Evolutionary conservation across 2,888 invertebrate genomes (phyloP).

Genomic region (Campopleginae sp.): DNA sequence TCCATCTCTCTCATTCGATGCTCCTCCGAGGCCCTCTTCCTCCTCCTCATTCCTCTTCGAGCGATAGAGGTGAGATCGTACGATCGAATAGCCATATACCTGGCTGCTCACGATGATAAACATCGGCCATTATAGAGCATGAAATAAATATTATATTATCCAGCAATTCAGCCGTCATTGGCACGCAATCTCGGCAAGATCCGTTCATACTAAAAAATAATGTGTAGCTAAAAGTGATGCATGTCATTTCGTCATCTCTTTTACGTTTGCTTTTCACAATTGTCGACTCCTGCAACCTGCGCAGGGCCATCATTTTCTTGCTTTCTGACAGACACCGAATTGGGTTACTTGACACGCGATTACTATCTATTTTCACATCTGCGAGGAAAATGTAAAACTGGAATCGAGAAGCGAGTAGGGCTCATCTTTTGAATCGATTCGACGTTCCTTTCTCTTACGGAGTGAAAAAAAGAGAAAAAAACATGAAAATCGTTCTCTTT

Average conservation of each 20-base stretch:
- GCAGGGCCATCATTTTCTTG: neutral
- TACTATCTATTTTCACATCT: neutral
- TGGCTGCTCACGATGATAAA: conserved; percentile 60
- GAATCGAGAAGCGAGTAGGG: neutral
- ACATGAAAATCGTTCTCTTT: conserved; percentile 2
- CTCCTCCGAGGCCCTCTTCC: conserved; percentile 36
- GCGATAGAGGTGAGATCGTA: conserved; percentile 58
- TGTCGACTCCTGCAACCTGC: conserved; percentile 20
- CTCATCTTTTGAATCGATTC: neutral
- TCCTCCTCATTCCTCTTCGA: conserved; percentile 42
- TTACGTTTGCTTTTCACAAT: neutral
- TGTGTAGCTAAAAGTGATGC: conserved; percentile 27
- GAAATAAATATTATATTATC: conserved; percentile 66
- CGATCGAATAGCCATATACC: conserved; percentile 62
- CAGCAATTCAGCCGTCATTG: conserved; percentile 56
- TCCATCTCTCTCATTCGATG: conserved; percentile 27
- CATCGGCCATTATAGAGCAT: conserved; percentile 67
- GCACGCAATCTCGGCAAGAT: conserved; percentile 44
- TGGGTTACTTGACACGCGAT: neutral
- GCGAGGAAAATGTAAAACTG: neutral
- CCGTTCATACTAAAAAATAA: conserved; percentile 43
- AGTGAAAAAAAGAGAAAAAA: neutral
- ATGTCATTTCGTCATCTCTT: neutral
- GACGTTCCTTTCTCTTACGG: neutral
- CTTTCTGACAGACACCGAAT: neutral